A percentile compares a stretch with the other conserved stretches of the same genome.
These are phyloP conservation scores for Todiramphus saurophagus DNA, from an alignment of 2,113 vertebrate species.

Conservation along the genomic window DNA sequence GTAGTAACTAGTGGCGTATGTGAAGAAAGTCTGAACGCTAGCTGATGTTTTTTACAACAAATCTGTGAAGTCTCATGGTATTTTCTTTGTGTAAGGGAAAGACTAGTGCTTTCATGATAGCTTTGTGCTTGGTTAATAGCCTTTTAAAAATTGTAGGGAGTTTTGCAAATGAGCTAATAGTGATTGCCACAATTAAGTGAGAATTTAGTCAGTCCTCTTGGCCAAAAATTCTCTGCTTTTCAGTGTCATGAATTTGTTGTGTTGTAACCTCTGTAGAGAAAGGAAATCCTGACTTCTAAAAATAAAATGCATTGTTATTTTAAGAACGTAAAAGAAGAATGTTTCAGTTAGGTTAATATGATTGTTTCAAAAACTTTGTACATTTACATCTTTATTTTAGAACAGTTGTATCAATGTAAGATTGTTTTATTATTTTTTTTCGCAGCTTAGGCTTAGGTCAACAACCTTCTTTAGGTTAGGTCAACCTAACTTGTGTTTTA, in stretches of 20 bases:
- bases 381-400: not conserved
- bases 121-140: not conserved
- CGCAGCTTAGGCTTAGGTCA: not conserved
- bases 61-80: not conserved
- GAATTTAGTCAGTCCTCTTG: not conserved
- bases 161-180: not conserved
- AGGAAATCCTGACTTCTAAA: conserved; percentile 74
- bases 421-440: not conserved
- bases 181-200: not conserved
- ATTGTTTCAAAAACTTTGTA: conserved; percentile 14
- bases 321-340: conserved; percentile 48
- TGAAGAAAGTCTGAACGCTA: not conserved
- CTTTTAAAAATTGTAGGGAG: not conserved
- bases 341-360: conserved; percentile 4
- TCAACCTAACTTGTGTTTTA: not conserved
- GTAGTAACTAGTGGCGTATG: not conserved
- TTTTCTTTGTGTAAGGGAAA: not conserved
- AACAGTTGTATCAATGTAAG: not conserved
- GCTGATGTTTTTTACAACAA: not conserved
- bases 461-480: not conserved
- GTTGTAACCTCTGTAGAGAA: conserved; percentile 2
- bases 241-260: not conserved
- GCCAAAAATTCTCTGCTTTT: conserved; percentile 16
- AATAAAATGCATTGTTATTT: conserved; percentile 65
- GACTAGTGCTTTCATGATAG: not conserved